Base-by-base conservation (phyloP, 2,797 vertebrate species). In the Intellagama lesueurii region DNA sequence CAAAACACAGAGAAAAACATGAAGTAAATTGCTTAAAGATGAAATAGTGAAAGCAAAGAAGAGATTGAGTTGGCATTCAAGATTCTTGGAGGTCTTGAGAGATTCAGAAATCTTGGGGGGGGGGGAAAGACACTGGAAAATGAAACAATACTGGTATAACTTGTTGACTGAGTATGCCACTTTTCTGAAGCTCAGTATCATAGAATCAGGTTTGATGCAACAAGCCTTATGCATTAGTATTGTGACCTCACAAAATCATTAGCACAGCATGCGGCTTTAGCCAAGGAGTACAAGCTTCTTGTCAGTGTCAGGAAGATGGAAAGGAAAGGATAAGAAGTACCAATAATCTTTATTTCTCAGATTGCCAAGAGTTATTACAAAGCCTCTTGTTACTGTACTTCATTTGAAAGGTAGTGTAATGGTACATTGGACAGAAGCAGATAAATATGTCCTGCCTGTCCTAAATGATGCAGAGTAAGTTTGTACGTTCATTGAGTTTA, bases 191-290 rank as follows among this genome's bases (percentile, higher is more conserved):
- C 28, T 72, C n/a, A n/a, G n/a, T n/a, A 60, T 81, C 26, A 28
- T 8, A 56, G 49, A 72, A 81, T 56, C n/a, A 87, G 8, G 26
- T 73, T 56, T 69, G n/a, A 84, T 80, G 52, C 52, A 82, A 26
- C 47, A 22, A n/a, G 32, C 7, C 35, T 7, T 35, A 75, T 32
- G 70, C 28, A 75, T 19, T 75, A 73, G 81, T 47, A 75, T 76
- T 88, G 70, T 88, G 79, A 88, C 72, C 69, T 88, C 79, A 87
- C 35, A 60, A n/a, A 30, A 7, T 30, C 30, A 73, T 7, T 52
- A 81, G 56, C 80, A 64, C 12, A 70, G 30, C 68, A 81, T n/a
- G 78, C 73, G 26, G 26, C 69, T 44, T 87, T 52, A 81, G 35
- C n/a, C n/a, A n/a, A 82, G 24, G 35, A 40, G 4, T n/a, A 24